Conservation (phyloP, 2,797 vertebrate species). For the Ataeniobius toweri region DNA sequence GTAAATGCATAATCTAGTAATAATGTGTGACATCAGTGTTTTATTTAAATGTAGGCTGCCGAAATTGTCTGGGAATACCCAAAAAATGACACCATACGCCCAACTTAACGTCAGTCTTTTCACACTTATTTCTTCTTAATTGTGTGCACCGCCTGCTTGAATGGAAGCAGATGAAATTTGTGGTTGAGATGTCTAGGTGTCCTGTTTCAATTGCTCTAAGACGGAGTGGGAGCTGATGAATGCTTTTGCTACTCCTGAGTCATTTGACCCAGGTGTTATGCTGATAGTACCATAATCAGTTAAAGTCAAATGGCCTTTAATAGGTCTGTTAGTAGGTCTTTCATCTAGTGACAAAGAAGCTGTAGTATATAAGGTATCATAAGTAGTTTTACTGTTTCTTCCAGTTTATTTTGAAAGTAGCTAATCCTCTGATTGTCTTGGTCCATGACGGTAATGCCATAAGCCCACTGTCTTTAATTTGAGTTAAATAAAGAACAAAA, state of each 20-base stretch:
- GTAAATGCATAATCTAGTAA: neutral
- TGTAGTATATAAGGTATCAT: constrained; percentile 12
- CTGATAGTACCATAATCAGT: neutral
- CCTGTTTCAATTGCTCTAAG: constrained; percentile 9
- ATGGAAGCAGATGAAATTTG: constrained; percentile 13
- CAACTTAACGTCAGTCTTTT: neutral
- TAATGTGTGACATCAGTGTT: neutral
- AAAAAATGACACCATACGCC: neutral
- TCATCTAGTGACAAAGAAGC: neutral
- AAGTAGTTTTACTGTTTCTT: neutral
- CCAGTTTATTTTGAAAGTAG: constrained; percentile 15
- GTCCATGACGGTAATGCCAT: constrained; percentile 23
- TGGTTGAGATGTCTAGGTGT: constrained; percentile 8
- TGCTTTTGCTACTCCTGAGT: constrained; percentile 11
- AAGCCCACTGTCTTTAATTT: constrained; percentile 22
- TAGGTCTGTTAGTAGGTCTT: neutral
- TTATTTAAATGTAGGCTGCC: neutral
- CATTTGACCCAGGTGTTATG: constrained; percentile 11
- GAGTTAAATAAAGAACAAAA: constrained; percentile 15
- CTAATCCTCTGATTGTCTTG: neutral
- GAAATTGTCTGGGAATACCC: neutral
- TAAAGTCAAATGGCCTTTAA: constrained; percentile 2
- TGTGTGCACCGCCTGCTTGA: neutral
- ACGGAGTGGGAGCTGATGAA: neutral
- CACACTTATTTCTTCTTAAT: neutral